Percentiles rank a stretch among this genome's conserved stretches.
These are phyloP conservation scores for Australoheros scitulus DNA, from an alignment of 2,113 vertebrate genomes.

Conservation along the genomic window DNA sequence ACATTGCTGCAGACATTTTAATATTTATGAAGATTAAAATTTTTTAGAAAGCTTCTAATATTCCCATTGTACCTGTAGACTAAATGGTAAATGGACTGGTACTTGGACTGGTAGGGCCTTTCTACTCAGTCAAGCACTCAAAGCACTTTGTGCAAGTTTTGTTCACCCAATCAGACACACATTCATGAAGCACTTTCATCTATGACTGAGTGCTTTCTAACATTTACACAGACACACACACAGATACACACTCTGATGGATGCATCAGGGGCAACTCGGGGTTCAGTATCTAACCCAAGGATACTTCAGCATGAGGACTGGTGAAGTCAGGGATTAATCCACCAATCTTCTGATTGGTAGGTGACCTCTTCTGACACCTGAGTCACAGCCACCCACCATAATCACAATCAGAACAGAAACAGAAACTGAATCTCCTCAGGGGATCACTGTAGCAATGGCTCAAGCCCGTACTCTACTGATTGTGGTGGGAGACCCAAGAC, in stretches of 20 bases:
- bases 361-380: too few relatives aligned
- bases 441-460: conserved; percentile 89
- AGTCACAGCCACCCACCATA: too few relatives aligned
- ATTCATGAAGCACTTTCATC: neutral
- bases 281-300: neutral
- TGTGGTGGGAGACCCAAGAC: conserved; percentile 84
- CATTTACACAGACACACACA: neutral
- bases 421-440: conserved; percentile 70
- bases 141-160: neutral
- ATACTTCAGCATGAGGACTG: neutral
- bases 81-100: neutral
- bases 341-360: neutral
- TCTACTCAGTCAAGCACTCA: neutral
- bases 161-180: conserved; percentile 1
- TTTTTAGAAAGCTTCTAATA: conserved; percentile 2
- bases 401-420: neutral
- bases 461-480: conserved; percentile 88
- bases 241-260: neutral
- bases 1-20: neutral
- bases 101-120: neutral
- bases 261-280: neutral
- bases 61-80: neutral
- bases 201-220: neutral
- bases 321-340: neutral
- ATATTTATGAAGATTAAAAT: neutral